Base-by-base conservation (phyloP, 2,113 vertebrate genomes). In the Pollachius pollachius region DNA sequence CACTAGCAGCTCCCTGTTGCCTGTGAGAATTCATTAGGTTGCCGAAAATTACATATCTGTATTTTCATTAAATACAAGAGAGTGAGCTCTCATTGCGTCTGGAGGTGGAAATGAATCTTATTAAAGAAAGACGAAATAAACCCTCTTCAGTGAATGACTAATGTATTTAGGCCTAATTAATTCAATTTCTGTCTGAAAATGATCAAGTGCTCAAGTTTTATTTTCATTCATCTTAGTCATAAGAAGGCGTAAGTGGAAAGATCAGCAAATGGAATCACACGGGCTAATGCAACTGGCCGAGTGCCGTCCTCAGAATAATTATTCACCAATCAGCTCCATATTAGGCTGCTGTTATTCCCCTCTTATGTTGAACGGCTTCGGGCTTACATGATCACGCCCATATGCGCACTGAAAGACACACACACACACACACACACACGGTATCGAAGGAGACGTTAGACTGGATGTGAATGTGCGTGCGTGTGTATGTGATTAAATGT, bases 161-260 rank as follows among this genome's bases (percentile, higher is more conserved):
- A 69, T 72, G 72, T 25, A 60, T 72, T 75, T 52, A 64, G 67
- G 74, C 69, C 6, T 63, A 72, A 81, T 83, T 78, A 71, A 72
- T 70, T 74, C 68, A 79, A 78, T 81, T 85, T 73, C 70, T 71
- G 76, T 82, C 63, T 78, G 69, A 81, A 83, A 80, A 75, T 82
- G 81, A 88, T 77, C 27, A 78, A 80, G 81, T 64, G 37, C 84
- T 84, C 70, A 72, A 77, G 74, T 78, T 82, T 75, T 74, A 75
- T 80, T 88, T 84, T 79, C 78, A 89, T 90, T 83, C 82, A 88
- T 89, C 84, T 76, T 81, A 23, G 30, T 71, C 70, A 76, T 81
- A 80, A 80, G 15, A 27, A 62, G 72, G 78, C 70, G 73, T 0
- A 11, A 81, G 72, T 71, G 9, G 21, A 81, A 68, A 78, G 78